Conservation (phyloP, 2,888 invertebrate genomes). For the Rhyacophila evoluta region DNA sequence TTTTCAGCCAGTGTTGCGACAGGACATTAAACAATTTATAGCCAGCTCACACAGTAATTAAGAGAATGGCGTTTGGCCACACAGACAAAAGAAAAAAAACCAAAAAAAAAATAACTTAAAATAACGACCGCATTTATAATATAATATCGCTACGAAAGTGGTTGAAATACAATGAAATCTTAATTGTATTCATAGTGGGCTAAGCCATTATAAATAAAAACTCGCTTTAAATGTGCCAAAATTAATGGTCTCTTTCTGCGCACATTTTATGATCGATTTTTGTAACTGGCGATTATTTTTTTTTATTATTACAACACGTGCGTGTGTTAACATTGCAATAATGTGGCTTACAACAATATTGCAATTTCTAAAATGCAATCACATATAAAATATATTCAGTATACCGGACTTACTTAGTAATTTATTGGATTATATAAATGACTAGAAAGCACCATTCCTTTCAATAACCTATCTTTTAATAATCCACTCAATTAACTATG, state of each 20-base stretch:
- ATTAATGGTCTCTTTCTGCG: background rate
- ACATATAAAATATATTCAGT: background rate
- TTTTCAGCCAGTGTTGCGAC: background rate
- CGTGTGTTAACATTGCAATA: background rate
- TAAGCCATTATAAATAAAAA: background rate
- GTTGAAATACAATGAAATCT: background rate
- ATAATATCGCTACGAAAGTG: background rate
- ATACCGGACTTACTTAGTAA: too few species aligned
- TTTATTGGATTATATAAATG: too few species aligned
- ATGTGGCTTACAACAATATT: background rate
- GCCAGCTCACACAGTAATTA: constrained; percentile 22
- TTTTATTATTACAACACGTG: background rate
- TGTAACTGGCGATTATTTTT: background rate
- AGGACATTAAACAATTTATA: background rate
- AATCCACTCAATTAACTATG: too few species aligned
- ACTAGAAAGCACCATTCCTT: too few species aligned
- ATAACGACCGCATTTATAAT: constrained; percentile 1
- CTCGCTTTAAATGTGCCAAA: background rate
- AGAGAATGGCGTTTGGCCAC: background rate
- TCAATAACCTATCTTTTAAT: too few species aligned
- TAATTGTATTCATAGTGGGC: background rate
- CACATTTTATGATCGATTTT: constrained; percentile 14
- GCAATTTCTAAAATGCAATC: background rate
- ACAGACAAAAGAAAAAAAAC: background rate
- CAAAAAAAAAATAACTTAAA: background rate